Base-by-base conservation (phyloP, 2,888 invertebrate species). In the Trimorus sp. region DNA sequence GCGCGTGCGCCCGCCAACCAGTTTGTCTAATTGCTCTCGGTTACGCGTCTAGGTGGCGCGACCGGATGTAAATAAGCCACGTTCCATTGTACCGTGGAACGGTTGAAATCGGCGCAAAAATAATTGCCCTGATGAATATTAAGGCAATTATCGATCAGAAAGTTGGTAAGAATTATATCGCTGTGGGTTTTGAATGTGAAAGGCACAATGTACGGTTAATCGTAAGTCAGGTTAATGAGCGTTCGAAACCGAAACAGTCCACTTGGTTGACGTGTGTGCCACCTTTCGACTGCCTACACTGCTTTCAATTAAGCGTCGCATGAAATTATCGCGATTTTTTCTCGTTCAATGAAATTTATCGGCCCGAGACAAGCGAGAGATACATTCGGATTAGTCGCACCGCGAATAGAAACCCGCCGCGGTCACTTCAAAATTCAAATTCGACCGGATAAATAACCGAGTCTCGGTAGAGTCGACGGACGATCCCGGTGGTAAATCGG, bases 41-140 rank as follows among this genome's bases (percentile, higher is more conserved):
- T 66, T 74, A 42, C 40, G 59, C 53, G 54, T 62, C 68, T 65
- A 71, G 58, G 7, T 49, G 42, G 65, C 58, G 73, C 63, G 68
- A 62, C 62, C 73, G 78, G 73, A 71, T 68, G 59, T 73, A 73
- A 73, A 79, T 79, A 58, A 70, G 63, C 45, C 54, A 4, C 26
- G 26, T 66, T 66, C 42, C 56, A 73, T 79, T 62, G 68, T 79
- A 54, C 49, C 58, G 38, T 26, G 36, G 63, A 59, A 63, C 62
- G 26, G 26, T 4, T 70, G 63, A 40, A 59, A 70, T 70, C 71
- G 38, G 54, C 26, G 12, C 26, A 56, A 60, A 56, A 58, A 63
- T 65, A 65, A 63, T 58, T 65, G 59, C 65, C 11, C 7, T 48
- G 65, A 60, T 66, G 66, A 71, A 78, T 71, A 40, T 49, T 38